phyloP scores from a whole-genome alignment of 2,797 vertebrate genomes.

The Platyrinchus mystaceus region DNA sequence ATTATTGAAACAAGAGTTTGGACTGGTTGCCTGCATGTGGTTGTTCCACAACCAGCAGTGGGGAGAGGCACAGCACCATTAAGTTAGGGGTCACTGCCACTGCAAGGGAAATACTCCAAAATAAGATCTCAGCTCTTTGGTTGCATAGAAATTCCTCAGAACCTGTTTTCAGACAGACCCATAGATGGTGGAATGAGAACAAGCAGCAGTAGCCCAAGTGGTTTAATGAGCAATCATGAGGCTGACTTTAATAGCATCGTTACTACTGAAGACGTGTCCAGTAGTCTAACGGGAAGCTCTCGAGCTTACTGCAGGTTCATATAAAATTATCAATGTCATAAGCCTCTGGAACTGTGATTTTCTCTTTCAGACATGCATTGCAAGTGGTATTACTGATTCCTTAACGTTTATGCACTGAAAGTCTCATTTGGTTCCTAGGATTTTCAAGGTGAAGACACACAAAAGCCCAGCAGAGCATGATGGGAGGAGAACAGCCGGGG shows the following conservation, averaged over 20 bases:
- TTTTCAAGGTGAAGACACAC: not conserved
- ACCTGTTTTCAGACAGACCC: not conserved
- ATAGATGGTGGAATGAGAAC: not conserved
- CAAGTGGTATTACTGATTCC: not conserved
- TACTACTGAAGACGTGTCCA: not conserved
- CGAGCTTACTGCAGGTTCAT: not conserved
- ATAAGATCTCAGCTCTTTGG: not conserved
- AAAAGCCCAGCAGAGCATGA: not conserved
- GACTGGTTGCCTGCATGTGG: not conserved
- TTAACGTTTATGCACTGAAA: not conserved
- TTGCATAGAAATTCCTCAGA: not conserved
- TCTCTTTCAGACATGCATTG: not conserved
- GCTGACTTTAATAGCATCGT: not conserved
- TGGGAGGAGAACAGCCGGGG: accelerated
- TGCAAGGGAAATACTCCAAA: not conserved
- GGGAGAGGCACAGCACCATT: not conserved
- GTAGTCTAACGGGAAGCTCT: not conserved
- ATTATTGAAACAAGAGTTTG: not conserved
- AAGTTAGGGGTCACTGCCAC: not conserved
- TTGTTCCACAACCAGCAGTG: not conserved
- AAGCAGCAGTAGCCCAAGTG: not conserved
- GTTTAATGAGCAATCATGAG: not conserved
- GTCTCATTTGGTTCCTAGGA: not conserved
- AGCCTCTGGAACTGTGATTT: not conserved
- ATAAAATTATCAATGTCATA: not conserved